These are phyloP conservation scores for Callaeas wilsoni DNA, from an alignment of 2,113 vertebrate species.

Conservation along the genomic window DNA sequence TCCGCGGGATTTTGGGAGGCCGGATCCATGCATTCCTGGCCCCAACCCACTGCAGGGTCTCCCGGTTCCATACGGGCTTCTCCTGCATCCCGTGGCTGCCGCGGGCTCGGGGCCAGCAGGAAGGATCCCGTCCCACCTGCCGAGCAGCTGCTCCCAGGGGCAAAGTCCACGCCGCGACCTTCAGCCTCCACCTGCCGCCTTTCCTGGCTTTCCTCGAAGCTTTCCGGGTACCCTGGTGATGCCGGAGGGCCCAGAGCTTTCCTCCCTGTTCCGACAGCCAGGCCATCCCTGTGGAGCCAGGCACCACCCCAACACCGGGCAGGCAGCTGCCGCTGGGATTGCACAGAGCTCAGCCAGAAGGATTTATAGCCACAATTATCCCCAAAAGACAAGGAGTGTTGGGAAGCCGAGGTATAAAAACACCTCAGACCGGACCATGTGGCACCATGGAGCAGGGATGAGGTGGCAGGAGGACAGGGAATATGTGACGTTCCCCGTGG, in stretches of 20 bases:
- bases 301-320: not conserved
- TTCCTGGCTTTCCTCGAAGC: not conserved
- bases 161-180: not conserved
- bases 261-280: not conserved
- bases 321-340: accelerated
- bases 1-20: not conserved
- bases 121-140: not conserved
- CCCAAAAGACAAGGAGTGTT: accelerated
- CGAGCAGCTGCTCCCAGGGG: not conserved
- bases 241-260: not conserved
- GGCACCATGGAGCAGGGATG: accelerated
- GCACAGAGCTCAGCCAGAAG: not conserved
- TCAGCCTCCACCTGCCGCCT: constrained; percentile 2
- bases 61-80: accelerated
- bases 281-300: accelerated
- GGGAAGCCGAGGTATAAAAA: not conserved
- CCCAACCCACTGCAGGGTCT: accelerated
- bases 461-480: not conserved
- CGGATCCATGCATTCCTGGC: accelerated
- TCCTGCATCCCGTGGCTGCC: accelerated
- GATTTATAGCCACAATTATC: not conserved
- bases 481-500: not conserved
- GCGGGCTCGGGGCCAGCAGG: accelerated
- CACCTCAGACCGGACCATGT: accelerated
- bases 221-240: not conserved